Evolutionary conservation across 2,797 vertebrate genomes (phyloP).

Genomic region (Chaetophractus vellerosus): DNA sequence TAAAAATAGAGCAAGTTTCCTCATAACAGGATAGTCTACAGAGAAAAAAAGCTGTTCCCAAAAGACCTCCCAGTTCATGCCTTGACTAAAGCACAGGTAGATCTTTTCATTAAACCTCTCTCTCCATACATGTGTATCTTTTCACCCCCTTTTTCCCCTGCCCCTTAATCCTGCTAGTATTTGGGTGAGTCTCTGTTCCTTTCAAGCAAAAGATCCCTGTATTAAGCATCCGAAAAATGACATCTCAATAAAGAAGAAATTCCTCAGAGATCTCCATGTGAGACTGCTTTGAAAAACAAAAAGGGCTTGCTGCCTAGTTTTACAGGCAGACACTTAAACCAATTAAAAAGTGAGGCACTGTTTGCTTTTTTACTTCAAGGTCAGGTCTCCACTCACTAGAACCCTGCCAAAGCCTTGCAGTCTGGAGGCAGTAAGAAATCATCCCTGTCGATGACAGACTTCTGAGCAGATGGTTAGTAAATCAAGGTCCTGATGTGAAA

Average conservation of each 20-base stretch:
- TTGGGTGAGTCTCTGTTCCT: background rate
- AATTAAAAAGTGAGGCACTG: slow-evolving; percentile 85
- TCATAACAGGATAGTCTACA: background rate
- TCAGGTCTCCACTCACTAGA: slow-evolving; percentile 88
- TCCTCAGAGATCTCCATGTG: slow-evolving; percentile 53
- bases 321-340: slow-evolving; percentile 84
- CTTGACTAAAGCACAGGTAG: background rate
- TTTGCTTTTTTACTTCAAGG: slow-evolving; percentile 89
- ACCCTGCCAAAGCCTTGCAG: slow-evolving; percentile 88
- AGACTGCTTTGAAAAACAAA: slow-evolving; percentile 56
- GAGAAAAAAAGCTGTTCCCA: background rate
- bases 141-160: slow-evolving; percentile 1
- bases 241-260: slow-evolving; percentile 77
- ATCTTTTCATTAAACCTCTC: background rate
- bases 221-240: slow-evolving; percentile 64
- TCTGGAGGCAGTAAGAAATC: slow-evolving; percentile 90
- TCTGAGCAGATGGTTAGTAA: slow-evolving; percentile 91
- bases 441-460: slow-evolving; percentile 88
- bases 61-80: background rate
- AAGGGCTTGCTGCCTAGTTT: slow-evolving; percentile 74
- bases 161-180: background rate
- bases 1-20: background rate
- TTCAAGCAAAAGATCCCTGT: slow-evolving; percentile 44
- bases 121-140: background rate
- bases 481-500: slow-evolving; percentile 90